Base-by-base conservation (phyloP, 2,888 invertebrate species). In the Cremastinae sp. region DNA sequence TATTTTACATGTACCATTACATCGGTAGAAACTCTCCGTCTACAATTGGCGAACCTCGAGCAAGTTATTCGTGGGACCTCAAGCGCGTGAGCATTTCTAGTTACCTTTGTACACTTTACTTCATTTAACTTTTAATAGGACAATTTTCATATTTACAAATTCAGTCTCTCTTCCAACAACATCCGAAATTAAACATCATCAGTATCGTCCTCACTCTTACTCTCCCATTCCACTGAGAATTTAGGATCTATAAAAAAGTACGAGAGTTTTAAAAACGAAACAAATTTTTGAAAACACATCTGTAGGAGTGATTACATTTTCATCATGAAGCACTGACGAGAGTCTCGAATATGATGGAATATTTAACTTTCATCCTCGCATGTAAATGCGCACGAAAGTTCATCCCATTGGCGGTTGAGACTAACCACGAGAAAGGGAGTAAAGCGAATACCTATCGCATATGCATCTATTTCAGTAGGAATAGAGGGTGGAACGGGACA, bases 11-110 rank as follows among this genome's bases (percentile, higher is more conserved):
- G 55, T 16, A 58, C 72, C 18, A 58, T 66, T 41, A 74, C 66
- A 61, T 55, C 56, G 41, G 55, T 22, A 35, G 43, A 75, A 68
- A 56, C 68, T 68, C 62, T 68, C 68, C 5, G 62, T 49, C 61
- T 55, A 68, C 62, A 68, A 74, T 68, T 74, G 62, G 62, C 62
- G 62, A 71, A 53, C 55, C 62, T 62, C 53, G 45, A 55, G 62
- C 62, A 35, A 62, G 62, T 62, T 62, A 55, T 62, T 14, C 70
- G 4, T 51, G 45, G 55, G 55, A 55, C 55, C 35, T 51, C 41
- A 14, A 61, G 41, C 51, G 55, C 16, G 22, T 59, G 49, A 37
- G 45, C 58, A 22, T 49, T 39, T 16, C 39, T 7, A n/a, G 7
- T 9, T 58, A 37, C 37, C 3, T 35, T n/a, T 45, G 28, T 22